A percentile compares a stretch with the other conserved stretches of the same genome.
Conservation (phyloP, 53 echinoderm and acorn worm genomes). For the Holothuria leucospilota region DNA sequence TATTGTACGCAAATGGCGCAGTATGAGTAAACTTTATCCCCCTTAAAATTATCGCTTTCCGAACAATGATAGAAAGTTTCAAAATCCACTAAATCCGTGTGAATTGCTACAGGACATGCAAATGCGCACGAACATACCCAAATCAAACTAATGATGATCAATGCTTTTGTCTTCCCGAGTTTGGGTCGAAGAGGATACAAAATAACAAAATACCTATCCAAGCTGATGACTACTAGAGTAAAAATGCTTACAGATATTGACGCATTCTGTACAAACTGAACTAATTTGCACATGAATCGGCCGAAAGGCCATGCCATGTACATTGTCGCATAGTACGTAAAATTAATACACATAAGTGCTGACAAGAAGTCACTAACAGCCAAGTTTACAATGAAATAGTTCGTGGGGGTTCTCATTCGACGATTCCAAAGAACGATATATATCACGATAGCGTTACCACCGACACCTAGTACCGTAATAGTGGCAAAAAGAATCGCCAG, state of each 20-base stretch:
- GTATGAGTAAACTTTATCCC: slow-evolving; percentile 70
- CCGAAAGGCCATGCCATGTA: slow-evolving; percentile 88
- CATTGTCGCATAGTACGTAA: slow-evolving; percentile 87
- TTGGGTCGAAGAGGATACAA: slow-evolving; percentile 81
- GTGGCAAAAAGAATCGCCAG: slow-evolving; percentile 73
- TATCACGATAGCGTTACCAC: slow-evolving; percentile 88
- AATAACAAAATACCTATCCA: slow-evolving; percentile 95
- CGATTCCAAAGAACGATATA: slow-evolving; percentile 92
- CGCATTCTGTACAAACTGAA: slow-evolving; percentile 85
- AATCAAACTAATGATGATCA: slow-evolving; percentile 72
- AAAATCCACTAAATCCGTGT: slow-evolving; percentile 58
- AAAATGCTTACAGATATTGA: slow-evolving; percentile 96
- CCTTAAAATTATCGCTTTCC: slow-evolving; percentile 68
- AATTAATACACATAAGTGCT: slow-evolving; percentile 94
- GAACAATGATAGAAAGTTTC: slow-evolving; percentile 61
- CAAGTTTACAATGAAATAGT: slow-evolving; percentile 95
- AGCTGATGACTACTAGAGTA: slow-evolving; percentile 90
- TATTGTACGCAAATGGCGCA: slow-evolving; percentile 81
- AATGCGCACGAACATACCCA: slow-evolving; percentile 79
- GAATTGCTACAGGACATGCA: slow-evolving; percentile 75
- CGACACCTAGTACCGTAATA: slow-evolving; percentile 82
- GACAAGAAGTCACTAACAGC: slow-evolving; percentile 90
- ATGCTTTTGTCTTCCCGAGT: slow-evolving; percentile 76
- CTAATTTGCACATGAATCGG: slow-evolving; percentile 84
- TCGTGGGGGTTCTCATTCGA: slow-evolving; percentile 95